Percentiles rank a stretch among this genome's conserved stretches.
phyloP scores from a whole-genome alignment of 2,888 invertebrate genomes.

The Andrena hattorfiana region DNA sequence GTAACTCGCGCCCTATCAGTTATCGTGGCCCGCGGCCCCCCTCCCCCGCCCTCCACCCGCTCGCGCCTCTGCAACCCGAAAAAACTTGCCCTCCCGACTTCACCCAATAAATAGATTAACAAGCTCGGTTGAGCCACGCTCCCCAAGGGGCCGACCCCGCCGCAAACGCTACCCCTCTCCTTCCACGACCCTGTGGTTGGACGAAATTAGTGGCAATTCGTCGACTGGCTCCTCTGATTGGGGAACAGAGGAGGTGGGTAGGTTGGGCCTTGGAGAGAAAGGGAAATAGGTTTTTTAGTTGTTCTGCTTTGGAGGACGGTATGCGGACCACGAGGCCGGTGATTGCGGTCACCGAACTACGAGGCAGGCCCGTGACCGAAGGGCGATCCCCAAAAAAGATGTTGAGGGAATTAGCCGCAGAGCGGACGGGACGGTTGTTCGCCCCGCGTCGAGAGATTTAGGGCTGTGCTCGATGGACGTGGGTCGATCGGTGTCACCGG shows the following conservation, averaged over 20 bases:
- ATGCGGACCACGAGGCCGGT: constrained; percentile 19
- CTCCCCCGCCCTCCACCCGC: constrained; percentile 18
- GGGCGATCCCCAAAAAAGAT: neutral
- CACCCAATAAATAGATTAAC: constrained; percentile 30
- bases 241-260: neutral
- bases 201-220: constrained; percentile 20
- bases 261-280: neutral
- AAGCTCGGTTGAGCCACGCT: neutral
- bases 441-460: neutral
- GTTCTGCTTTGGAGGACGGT: constrained; percentile 3
- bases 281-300: neutral
- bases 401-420: neutral
- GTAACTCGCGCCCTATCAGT: constrained; percentile 51
- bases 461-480: neutral
- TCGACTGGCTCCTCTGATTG: neutral
- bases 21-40: constrained; percentile 50
- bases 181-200: neutral
- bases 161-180: neutral
- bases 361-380: neutral
- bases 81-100: constrained; percentile 44
- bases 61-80: constrained; percentile 27
- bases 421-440: neutral
- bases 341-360: constrained; percentile 6
- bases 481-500: constrained; percentile 1
- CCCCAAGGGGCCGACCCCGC: neutral